Conservation (phyloP, 2,113 vertebrate species). For the Proterorhinus semilunaris region DNA sequence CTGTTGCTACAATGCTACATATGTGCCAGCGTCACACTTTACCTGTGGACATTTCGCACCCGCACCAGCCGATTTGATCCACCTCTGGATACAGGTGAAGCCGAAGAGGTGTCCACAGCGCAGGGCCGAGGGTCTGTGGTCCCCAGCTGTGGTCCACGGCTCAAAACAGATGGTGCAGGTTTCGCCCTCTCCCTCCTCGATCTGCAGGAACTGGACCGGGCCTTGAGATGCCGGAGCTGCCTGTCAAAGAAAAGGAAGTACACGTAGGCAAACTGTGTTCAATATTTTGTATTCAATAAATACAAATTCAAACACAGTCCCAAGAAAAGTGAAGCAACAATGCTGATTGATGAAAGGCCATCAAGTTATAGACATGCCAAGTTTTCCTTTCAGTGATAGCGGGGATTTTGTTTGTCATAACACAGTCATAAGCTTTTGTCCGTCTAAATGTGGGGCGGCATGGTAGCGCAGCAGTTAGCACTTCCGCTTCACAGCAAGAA, state of each 20-base stretch:
- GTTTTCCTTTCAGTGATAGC: too few relatives aligned
- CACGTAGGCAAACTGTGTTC: too few relatives aligned
- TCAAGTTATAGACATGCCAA: too few relatives aligned
- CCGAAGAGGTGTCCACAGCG: constrained; percentile 96
- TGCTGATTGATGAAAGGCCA: too few relatives aligned
- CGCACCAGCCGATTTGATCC: constrained; percentile 86
- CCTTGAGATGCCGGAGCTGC: not conserved
- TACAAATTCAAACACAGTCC: too few relatives aligned
- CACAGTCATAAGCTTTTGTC: too few relatives aligned
- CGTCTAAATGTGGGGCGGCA: too few relatives aligned
- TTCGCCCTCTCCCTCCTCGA: constrained; percentile 80
- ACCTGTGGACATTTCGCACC: constrained; percentile 95
- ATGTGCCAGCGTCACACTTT: constrained; percentile 1
- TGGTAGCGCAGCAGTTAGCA: too few relatives aligned
- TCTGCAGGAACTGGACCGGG: not conserved
- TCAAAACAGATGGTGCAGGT: constrained; percentile 94
- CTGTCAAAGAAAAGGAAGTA: not conserved
- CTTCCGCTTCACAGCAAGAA: too few relatives aligned
- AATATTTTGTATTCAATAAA: too few relatives aligned
- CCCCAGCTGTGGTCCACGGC: constrained; percentile 89
- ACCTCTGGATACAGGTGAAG: constrained; percentile 87
- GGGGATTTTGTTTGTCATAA: too few relatives aligned
- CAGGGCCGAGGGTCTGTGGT: constrained; percentile 86
- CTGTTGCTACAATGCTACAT: not conserved
- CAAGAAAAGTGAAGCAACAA: too few relatives aligned